A percentile compares a stretch with the other conserved stretches of the same genome.
These are phyloP conservation scores for Aquatica leii DNA, from an alignment of 2,888 invertebrate species.

Conservation along the genomic window DNA sequence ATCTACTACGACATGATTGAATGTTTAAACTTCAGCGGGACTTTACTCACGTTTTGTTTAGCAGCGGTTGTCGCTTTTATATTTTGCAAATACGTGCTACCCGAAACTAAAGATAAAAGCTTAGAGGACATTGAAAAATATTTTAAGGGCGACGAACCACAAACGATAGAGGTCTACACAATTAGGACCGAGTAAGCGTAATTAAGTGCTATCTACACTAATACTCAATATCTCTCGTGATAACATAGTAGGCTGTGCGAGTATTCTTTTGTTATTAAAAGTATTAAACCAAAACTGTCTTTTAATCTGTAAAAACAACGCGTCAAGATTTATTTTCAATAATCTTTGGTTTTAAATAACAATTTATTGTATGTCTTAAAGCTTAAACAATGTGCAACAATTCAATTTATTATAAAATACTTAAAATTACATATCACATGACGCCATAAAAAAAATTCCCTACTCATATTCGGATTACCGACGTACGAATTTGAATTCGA, in stretches of 20 bases:
- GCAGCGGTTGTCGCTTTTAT: constrained; percentile 69
- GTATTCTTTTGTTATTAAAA: too few species aligned
- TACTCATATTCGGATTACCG: constrained; percentile 48
- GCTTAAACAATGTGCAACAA: too few species aligned
- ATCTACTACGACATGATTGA: constrained; percentile 71
- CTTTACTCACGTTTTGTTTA: constrained; percentile 69
- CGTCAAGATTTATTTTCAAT: too few species aligned
- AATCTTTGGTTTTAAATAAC: too few species aligned
- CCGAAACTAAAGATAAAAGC: constrained; percentile 75
- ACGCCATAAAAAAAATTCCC: constrained; percentile 8
- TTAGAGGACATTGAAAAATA: constrained; percentile 73
- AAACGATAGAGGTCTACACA: constrained; percentile 39
- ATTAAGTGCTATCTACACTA: too few species aligned
- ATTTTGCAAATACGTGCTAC: constrained; percentile 69
- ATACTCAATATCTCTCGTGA: too few species aligned
- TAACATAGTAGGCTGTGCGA: too few species aligned
- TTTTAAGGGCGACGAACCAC: constrained; percentile 64
- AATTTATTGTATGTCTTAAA: too few species aligned
- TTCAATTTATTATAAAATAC: too few species aligned
- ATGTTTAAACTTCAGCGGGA: constrained; percentile 68
- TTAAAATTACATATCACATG: background rate
- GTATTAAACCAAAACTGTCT: too few species aligned
- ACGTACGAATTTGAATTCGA: constrained; percentile 62
- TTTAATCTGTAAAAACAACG: too few species aligned
- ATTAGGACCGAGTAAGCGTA: background rate